phyloP scores from a whole-genome alignment of 2,797 vertebrate species.

The Notolabrus celidotus region DNA sequence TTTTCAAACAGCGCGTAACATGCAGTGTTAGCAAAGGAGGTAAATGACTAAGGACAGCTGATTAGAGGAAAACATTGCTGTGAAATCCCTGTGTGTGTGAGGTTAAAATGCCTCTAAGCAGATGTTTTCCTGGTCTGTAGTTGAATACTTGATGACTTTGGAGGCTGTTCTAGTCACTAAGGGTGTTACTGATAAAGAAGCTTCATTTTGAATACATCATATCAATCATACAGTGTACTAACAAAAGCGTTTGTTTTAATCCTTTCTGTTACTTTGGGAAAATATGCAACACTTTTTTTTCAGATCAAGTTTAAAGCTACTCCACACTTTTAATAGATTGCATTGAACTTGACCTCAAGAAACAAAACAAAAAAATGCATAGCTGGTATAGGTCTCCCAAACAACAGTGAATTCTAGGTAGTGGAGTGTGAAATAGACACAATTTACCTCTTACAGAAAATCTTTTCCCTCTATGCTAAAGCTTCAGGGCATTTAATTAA shows the following conservation, averaged over 20 bases:
- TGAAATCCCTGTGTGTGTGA: background rate
- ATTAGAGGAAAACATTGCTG: background rate
- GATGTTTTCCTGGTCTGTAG: conserved; percentile 5
- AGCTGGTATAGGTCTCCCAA: conserved; percentile 28
- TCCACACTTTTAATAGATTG: conserved; percentile 9
- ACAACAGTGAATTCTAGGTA: conserved; percentile 38
- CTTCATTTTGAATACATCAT: background rate
- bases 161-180: background rate
- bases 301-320: background rate
- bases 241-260: background rate
- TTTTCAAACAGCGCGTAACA: conserved; percentile 1
- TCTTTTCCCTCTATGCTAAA: conserved; percentile 49
- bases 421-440: conserved; percentile 46
- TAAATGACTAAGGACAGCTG: background rate
- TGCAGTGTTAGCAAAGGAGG: background rate
- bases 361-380: conserved; percentile 20
- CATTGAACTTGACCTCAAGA: conserved; percentile 10
- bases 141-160: background rate
- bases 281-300: background rate
- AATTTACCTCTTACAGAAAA: conserved; percentile 26
- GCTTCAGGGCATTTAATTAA: conserved; percentile 64
- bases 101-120: conserved; percentile 12
- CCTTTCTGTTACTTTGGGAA: background rate
- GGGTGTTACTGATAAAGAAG: background rate
- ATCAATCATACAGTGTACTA: background rate